These are phyloP conservation scores for Caenorhabditis afra DNA, from an alignment of 2,888 invertebrate species.

Conservation along the genomic window DNA sequence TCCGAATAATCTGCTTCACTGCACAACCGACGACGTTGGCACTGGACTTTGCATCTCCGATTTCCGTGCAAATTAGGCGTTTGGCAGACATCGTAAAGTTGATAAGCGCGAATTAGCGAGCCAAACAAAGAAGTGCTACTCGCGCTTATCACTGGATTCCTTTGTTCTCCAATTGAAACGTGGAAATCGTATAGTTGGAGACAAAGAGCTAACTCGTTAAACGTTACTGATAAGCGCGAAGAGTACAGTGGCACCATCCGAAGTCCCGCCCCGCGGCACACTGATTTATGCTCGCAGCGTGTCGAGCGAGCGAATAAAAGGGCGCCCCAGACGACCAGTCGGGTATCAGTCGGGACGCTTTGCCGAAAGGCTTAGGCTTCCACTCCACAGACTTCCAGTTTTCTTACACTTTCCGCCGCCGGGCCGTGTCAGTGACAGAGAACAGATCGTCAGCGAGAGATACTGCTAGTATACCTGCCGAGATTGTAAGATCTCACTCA, in stretches of 20 bases:
- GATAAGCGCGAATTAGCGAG: constrained; percentile 11
- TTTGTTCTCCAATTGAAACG: constrained; percentile 5
- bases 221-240: constrained; percentile 11
- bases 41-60: too few species aligned
- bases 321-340: constrained; percentile 19
- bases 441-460: constrained; percentile 37
- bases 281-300: constrained; percentile 37
- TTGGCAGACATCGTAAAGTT: background rate
- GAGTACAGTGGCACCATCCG: constrained; percentile 42
- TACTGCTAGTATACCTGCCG: too few species aligned
- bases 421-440: constrained; percentile 37
- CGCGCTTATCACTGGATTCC: background rate
- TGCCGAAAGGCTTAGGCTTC: constrained; percentile 49
- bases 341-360: constrained; percentile 38
- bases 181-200: constrained; percentile 15
- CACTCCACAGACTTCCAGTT: constrained; percentile 24
- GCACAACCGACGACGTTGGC: too few species aligned
- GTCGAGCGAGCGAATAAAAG: constrained; percentile 20
- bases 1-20: background rate
- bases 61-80: too few species aligned
- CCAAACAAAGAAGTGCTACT: constrained; percentile 10
- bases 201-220: constrained; percentile 34
- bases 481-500: constrained; percentile 29
- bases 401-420: constrained; percentile 37
- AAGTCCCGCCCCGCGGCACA: constrained; percentile 13